phyloP scores from a whole-genome alignment of 2,888 invertebrate species.

The Cantharis flavilabris region DNA sequence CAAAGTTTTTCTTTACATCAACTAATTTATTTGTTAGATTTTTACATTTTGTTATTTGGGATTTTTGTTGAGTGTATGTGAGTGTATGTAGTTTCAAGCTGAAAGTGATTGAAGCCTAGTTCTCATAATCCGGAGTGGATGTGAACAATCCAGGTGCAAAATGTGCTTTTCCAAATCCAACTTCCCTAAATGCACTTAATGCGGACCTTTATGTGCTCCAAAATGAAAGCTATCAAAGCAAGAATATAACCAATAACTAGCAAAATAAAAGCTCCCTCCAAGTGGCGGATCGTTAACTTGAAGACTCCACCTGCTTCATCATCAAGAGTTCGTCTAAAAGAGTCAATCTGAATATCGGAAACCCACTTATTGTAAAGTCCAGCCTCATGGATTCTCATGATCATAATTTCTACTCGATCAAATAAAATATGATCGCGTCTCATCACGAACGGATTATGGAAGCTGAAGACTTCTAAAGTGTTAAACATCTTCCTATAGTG shows the following conservation, averaged over 20 bases:
- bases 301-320: not conserved
- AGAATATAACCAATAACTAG: slow-evolving; percentile 2
- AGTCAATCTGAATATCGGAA: slow-evolving; percentile 9
- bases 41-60: no score
- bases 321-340: not conserved
- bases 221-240: not conserved
- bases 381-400: slow-evolving; percentile 1
- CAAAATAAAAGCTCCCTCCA: slow-evolving; percentile 10
- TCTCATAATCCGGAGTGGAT: no score
- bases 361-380: slow-evolving; percentile 16
- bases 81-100: no score
- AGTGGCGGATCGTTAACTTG: slow-evolving; percentile 7
- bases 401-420: not conserved
- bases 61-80: no score
- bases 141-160: no score
- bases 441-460: not conserved
- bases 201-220: not conserved
- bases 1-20: no score
- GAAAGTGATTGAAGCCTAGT: no score
- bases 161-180: not conserved
- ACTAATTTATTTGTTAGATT: no score
- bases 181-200: not conserved
- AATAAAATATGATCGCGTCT: slow-evolving; percentile 11
- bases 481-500: slow-evolving; percentile 1
- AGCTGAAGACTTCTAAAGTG: slow-evolving; percentile 1